Evolutionary conservation across 2,888 invertebrate species (phyloP).

Genomic region (Tipula vernalis): DNA sequence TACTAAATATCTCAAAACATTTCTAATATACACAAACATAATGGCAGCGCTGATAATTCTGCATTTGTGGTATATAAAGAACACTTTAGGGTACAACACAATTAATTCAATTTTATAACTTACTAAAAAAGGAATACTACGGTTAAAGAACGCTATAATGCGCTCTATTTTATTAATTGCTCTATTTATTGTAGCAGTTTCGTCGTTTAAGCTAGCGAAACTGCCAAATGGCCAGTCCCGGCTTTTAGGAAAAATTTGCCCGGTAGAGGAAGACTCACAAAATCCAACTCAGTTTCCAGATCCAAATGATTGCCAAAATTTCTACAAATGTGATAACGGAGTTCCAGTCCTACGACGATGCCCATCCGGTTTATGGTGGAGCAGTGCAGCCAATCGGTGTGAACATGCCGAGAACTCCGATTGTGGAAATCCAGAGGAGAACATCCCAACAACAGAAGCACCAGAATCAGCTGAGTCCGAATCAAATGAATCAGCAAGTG

Average conservation of each 20-base stretch:
- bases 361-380: conserved; percentile 13
- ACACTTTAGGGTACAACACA: neutral
- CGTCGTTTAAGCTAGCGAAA: neutral
- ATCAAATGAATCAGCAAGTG: neutral
- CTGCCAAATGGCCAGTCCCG: neutral
- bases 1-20: neutral
- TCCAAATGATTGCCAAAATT: conserved; percentile 12
- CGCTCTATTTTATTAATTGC: neutral
- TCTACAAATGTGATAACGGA: conserved; percentile 14
- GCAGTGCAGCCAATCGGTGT: neutral
- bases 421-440: neutral
- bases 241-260: neutral
- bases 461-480: neutral
- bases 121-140: neutral
- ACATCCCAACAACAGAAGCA: neutral
- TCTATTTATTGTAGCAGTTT: neutral
- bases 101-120: neutral
- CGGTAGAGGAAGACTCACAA: neutral
- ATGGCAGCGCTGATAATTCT: neutral
- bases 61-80: neutral
- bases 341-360: conserved; percentile 11
- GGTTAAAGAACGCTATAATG: neutral
- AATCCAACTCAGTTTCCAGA: neutral
- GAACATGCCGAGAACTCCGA: neutral
- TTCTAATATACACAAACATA: neutral